These are phyloP conservation scores for Cladorhizidae sp. DNA, from an alignment of 37 sponge, comb jelly and placozoan genomes.

Conservation along the genomic window DNA sequence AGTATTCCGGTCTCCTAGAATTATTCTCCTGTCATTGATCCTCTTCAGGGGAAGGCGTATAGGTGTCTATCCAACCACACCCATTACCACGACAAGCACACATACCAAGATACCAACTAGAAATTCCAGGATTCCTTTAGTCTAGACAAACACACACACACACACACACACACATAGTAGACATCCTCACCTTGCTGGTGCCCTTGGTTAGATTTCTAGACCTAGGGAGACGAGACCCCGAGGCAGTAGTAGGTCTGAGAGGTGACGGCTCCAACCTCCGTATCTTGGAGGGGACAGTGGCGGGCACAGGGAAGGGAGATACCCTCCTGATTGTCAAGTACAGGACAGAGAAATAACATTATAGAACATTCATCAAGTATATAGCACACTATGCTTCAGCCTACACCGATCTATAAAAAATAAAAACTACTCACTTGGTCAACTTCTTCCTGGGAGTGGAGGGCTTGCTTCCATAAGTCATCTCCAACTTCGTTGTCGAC, in stretches of 20 bases:
- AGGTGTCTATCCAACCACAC: conserved; percentile 31
- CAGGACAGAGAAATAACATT: no score
- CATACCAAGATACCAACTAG: background rate
- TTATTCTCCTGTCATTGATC: conserved; percentile 8
- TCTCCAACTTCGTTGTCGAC: conserved; percentile 61
- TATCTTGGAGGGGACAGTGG: conserved; percentile 10
- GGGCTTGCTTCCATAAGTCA: conserved; percentile 74
- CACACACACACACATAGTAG: no score
- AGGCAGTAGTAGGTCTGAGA: conserved; percentile 12
- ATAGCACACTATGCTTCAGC: background rate
- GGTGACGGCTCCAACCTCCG: conserved; percentile 49
- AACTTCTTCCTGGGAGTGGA: conserved; percentile 53
- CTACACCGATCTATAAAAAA: background rate
- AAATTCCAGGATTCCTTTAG: background rate
- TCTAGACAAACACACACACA: no score
- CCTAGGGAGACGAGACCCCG: conserved; percentile 6
- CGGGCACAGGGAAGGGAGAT: conserved; percentile 18
- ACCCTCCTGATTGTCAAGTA: conserved; percentile 45
- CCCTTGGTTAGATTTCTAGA: background rate
- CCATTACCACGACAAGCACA: conserved; percentile 10
- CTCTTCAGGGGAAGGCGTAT: conserved; percentile 32
- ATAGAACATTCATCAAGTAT: no score
- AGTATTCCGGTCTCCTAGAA: conserved; percentile 52
- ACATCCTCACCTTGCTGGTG: conserved; percentile 13
- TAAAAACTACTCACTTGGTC: background rate